These are phyloP conservation scores for Pteromalus puparum DNA, from an alignment of 1,140 invertebrate genomes.

Conservation along the genomic window DNA sequence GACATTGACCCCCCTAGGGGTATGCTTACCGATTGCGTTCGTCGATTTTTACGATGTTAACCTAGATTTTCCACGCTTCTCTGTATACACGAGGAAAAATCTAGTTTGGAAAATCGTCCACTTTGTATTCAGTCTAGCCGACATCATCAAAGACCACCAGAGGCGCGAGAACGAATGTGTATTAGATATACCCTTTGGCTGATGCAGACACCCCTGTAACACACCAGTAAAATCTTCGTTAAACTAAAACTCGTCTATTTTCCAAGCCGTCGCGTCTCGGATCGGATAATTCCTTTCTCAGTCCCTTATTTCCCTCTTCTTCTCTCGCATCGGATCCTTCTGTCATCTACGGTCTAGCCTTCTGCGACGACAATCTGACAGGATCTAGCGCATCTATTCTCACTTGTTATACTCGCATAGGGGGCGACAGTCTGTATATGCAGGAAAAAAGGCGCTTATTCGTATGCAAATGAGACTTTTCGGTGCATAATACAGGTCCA, in stretches of 20 bases:
- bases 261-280: conserved; percentile 30
- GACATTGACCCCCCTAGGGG: conserved; percentile 6
- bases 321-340: background rate
- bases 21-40: background rate
- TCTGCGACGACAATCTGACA: background rate
- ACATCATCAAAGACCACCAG: background rate
- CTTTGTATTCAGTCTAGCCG: background rate
- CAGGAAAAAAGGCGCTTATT: conserved; percentile 37
- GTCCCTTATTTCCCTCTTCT: background rate
- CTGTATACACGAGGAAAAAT: no score
- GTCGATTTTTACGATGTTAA: no score
- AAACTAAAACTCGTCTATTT: conserved; percentile 20
- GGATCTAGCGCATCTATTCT: background rate
- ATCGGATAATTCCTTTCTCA: background rate
- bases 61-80: no score
- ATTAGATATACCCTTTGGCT: no score
- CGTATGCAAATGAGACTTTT: conserved; percentile 54
- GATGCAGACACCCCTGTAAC: background rate
- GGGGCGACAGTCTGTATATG: background rate
- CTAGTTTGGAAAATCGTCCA: no score
- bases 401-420: background rate
- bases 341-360: background rate
- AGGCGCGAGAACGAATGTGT: background rate
- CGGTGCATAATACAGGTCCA: conserved; percentile 49
- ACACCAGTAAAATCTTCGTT: background rate